Evolutionary conservation across 2,113 vertebrate species (phyloP).

Genomic region (Odontesthes bonariensis): DNA sequence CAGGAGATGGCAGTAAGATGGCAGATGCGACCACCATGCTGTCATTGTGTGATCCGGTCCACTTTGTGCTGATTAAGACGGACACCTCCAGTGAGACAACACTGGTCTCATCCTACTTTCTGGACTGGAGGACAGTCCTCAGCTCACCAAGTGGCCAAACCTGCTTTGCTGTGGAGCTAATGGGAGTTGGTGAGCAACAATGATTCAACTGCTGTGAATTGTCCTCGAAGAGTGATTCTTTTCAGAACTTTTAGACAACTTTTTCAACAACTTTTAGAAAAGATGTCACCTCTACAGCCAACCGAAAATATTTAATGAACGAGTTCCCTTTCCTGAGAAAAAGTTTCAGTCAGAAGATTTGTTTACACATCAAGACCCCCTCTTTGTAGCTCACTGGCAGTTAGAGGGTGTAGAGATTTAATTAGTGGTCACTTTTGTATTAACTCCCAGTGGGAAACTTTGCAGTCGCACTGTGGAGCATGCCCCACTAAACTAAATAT

Average conservation of each 20-base stretch:
- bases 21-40: conserved; percentile 92
- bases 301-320: not conserved
- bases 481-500: too few species aligned
- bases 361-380: too few species aligned
- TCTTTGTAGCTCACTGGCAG: too few species aligned
- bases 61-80: conserved; percentile 94
- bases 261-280: too few species aligned
- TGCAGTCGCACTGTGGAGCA: too few species aligned
- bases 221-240: too few species aligned
- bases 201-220: not conserved
- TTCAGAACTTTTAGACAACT: too few species aligned
- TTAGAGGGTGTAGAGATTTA: too few species aligned
- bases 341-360: too few species aligned
- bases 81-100: conserved; percentile 91
- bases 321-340: too few species aligned
- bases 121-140: conserved; percentile 95
- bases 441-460: too few species aligned
- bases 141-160: conserved; percentile 86
- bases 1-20: conserved; percentile 94
- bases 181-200: conserved; percentile 91
- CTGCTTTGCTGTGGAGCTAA: conserved; percentile 89
- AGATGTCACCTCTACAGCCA: not conserved
- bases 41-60: conserved; percentile 94
- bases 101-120: conserved; percentile 92
- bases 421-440: too few species aligned